phyloP scores from a whole-genome alignment of 2,797 vertebrate genomes.

The Clarias pachynema region DNA sequence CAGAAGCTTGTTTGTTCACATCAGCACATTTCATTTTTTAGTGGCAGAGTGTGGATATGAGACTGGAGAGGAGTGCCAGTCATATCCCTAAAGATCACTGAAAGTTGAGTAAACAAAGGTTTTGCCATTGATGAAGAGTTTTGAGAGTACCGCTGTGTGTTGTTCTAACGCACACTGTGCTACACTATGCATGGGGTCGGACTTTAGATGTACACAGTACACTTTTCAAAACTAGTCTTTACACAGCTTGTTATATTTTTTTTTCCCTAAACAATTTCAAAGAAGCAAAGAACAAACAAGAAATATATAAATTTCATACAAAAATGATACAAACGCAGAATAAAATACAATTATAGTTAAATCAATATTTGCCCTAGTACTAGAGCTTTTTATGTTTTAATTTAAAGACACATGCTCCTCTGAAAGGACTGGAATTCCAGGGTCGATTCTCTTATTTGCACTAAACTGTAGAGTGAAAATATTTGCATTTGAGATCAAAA shows the following conservation, averaged over 20 bases:
- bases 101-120: conserved; percentile 33
- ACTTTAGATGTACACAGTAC: background rate
- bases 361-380: background rate
- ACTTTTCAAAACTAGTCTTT: background rate
- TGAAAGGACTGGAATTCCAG: background rate
- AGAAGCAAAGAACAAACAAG: background rate
- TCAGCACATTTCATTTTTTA: conserved; percentile 42
- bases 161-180: background rate
- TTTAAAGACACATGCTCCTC: background rate
- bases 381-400: background rate
- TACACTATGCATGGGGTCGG: background rate
- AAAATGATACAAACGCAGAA: background rate
- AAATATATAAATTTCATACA: background rate
- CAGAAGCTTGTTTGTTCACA: conserved; percentile 41
- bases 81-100: conserved; percentile 43
- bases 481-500: background rate
- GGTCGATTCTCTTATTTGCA: background rate
- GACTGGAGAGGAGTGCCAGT: conserved; percentile 8
- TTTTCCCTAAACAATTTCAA: background rate
- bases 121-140: conserved; percentile 12
- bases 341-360: background rate
- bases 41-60: conserved; percentile 29
- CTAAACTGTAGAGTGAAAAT: background rate
- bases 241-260: background rate
- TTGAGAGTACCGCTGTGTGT: background rate